Evolutionary conservation across 2,113 vertebrate genomes (phyloP), one percentile per base, ranked within the genome.

Genomic region (Pelusios castaneus): DNA sequence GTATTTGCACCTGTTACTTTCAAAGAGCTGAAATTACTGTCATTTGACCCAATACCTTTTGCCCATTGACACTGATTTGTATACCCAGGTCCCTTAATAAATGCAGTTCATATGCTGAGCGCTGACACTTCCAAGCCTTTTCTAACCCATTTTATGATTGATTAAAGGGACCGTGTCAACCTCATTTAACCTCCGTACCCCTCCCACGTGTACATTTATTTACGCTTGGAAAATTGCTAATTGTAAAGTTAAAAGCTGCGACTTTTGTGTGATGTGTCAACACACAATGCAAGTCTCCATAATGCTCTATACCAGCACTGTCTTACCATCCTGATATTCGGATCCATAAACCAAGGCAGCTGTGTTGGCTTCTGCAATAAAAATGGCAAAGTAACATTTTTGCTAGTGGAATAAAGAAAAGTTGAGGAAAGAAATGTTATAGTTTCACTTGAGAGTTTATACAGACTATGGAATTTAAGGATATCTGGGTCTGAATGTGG

Each of bases 81-180:
- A 0, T 51, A 80, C 80, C 76, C 85, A 19, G 29, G 21, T 75
- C 80, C 84, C 76, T 83, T 54, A 89, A 89, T 92, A 93, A 97
- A 95, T 1, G 41, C 93, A 91, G 94, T 90, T 24, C 55, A 34
- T 58, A 9, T 31, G 76, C 91, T 92, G 95, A 34, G 89, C 87
- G 90, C 84, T 91, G 91, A 29, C 77, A 0, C 24, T 49, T 43
- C 0, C 85, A 88, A 70, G 90, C 93, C 19, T 12, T 2, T 86
- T 63, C 89, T 85, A 41, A 8, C 49, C 85, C 79, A 6, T 67
- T 87, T 34, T 21, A 4, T 82, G 10, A 16, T 5, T 6, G 43
- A 0, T 17, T 1, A 0, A 13, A 2, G 19, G 63, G 47, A 5
- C 3, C 12, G 0, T 0, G 0, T 22, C 70, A 5, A 54, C 45